A percentile compares a stretch with the other conserved stretches of the same genome.
Evolutionary conservation across 2,888 invertebrate species (phyloP).

Genomic region (Drosophila nr. perissopoda): DNA sequence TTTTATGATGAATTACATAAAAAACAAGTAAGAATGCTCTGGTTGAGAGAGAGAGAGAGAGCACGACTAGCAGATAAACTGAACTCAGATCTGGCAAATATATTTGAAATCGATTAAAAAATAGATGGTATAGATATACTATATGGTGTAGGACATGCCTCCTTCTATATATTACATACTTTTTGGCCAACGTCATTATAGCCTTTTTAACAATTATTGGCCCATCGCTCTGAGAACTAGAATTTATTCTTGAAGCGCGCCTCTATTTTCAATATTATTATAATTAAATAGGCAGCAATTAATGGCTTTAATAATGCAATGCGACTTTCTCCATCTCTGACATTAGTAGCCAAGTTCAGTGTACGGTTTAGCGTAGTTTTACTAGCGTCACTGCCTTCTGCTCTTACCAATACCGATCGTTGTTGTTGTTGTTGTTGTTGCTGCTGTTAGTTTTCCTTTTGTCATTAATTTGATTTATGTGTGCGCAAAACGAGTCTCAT

Average conservation of each 20-base stretch:
- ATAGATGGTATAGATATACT: not conserved
- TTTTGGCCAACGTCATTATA: not conserved
- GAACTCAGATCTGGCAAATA: not conserved
- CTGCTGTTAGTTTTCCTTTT: constrained; percentile 38
- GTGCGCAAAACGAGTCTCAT: constrained; percentile 61
- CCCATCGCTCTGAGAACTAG: not conserved
- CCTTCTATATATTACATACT: not conserved
- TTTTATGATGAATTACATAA: not conserved
- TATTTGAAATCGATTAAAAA: not conserved
- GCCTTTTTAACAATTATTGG: not conserved
- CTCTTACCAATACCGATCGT: not conserved
- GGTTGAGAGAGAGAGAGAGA: not conserved
- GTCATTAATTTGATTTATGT: constrained; percentile 79
- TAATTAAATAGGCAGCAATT: not conserved
- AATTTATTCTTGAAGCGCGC: not conserved
- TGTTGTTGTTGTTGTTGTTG: constrained; percentile 19
- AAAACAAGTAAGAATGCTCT: not conserved
- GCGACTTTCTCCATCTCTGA: constrained; percentile 17
- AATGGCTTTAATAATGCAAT: not conserved
- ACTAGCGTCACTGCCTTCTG: not conserved
- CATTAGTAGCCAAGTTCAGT: not conserved
- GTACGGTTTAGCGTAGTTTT: not conserved
- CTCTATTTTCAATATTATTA: not conserved
- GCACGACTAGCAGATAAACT: not conserved
- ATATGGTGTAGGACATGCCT: not conserved